phyloP scores from a whole-genome alignment of 1,140 invertebrate species.

The Drosophila malerkotliana region DNA sequence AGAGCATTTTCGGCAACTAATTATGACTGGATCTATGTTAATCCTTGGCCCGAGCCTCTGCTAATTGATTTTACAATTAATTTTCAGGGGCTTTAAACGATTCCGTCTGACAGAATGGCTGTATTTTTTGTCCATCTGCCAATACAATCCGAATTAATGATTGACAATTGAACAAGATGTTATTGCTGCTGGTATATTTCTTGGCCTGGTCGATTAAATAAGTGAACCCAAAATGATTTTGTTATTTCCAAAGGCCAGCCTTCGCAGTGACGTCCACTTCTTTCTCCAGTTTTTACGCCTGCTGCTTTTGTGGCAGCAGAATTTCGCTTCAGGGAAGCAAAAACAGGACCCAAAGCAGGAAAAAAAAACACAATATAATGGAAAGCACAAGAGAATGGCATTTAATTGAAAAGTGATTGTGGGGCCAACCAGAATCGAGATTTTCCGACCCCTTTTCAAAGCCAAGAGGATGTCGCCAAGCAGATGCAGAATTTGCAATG shows the following conservation, averaged over 20 bases:
- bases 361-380: slow-evolving; percentile 38
- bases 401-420: slow-evolving; percentile 71
- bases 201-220: slow-evolving; percentile 32
- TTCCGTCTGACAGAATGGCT: slow-evolving; percentile 26
- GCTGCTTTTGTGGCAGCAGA: slow-evolving; percentile 21
- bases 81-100: slow-evolving; percentile 54
- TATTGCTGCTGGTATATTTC: slow-evolving; percentile 7
- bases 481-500: slow-evolving; percentile 52
- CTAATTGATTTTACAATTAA: slow-evolving; percentile 78
- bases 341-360: slow-evolving; percentile 4
- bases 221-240: slow-evolving; percentile 41
- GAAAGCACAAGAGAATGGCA: slow-evolving; percentile 38
- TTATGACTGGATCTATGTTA: slow-evolving; percentile 75
- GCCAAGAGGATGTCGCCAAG: slow-evolving; percentile 8
- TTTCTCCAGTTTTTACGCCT: slow-evolving; percentile 8
- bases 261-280: neutral
- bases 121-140: slow-evolving; percentile 5
- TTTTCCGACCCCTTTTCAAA: neutral
- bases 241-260: slow-evolving; percentile 31
- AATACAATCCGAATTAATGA: slow-evolving; percentile 34
- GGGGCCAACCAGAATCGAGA: slow-evolving; percentile 25
- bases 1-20: slow-evolving; percentile 68
- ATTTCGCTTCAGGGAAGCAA: slow-evolving; percentile 17
- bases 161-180: slow-evolving; percentile 44
- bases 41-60: slow-evolving; percentile 46